phyloP scores from a whole-genome alignment of 92 coral and sea anemone genomes.

The Blastomussa wellsi region DNA sequence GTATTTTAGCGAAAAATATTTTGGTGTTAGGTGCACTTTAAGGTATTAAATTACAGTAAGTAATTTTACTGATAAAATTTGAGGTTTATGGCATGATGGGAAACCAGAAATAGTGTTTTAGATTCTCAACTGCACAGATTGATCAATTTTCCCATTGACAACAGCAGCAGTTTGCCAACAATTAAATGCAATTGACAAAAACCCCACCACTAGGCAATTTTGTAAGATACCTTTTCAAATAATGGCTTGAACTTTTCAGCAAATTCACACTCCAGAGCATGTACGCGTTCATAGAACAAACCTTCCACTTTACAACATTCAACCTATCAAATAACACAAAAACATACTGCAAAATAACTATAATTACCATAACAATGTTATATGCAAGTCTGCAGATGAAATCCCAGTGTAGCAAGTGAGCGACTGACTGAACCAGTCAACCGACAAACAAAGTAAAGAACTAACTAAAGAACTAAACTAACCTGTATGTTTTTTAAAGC shows the following conservation, averaged over 20 bases:
- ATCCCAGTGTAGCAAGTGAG: not conserved
- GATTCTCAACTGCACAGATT: too few relatives aligned
- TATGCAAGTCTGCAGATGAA: not conserved
- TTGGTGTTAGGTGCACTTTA: too few relatives aligned
- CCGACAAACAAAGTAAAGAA: too few relatives aligned
- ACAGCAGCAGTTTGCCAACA: too few relatives aligned
- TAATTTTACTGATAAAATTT: too few relatives aligned
- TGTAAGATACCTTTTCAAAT: slow-evolving; percentile 80
- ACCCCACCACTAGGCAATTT: not conserved
- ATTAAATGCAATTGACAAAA: too few relatives aligned
- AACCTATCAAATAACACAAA: slow-evolving; percentile 53
- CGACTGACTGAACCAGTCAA: too few relatives aligned
- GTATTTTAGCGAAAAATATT: too few relatives aligned
- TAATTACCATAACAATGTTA: not conserved
- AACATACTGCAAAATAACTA: not conserved
- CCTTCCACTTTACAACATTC: slow-evolving; percentile 94
- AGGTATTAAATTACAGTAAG: too few relatives aligned
- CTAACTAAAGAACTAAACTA: not conserved
- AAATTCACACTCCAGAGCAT: slow-evolving; percentile 97
- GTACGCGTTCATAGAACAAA: slow-evolving; percentile 89
- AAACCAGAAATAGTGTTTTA: too few relatives aligned
- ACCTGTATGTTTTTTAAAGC: slow-evolving; percentile 95
- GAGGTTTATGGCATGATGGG: too few relatives aligned
- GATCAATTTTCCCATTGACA: too few relatives aligned
- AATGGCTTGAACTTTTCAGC: slow-evolving; percentile 91